Evolutionary conservation across 2,113 vertebrate species (phyloP).

Genomic region (Azemiops feae): DNA sequence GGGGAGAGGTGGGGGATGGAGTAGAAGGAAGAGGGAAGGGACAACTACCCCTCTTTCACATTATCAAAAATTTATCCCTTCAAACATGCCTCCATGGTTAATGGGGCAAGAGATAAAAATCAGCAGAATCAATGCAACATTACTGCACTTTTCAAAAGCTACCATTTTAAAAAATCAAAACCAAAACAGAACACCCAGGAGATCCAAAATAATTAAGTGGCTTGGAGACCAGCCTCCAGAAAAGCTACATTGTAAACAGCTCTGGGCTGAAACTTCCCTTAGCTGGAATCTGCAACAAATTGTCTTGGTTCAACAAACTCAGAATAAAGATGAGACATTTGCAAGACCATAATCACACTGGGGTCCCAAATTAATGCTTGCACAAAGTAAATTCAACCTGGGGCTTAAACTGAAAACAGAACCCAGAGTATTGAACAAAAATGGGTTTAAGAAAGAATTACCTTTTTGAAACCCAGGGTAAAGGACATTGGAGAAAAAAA

Average conservation of each 20-base stretch:
- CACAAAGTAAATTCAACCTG: slow-evolving; percentile 45
- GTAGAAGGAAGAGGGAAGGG: slow-evolving; percentile 43
- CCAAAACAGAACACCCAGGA: slow-evolving; percentile 50
- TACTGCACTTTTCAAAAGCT: slow-evolving; percentile 67
- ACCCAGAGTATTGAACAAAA: not conserved
- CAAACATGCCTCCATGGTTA: slow-evolving; percentile 58
- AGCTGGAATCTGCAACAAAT: not conserved
- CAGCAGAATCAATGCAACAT: slow-evolving; percentile 53
- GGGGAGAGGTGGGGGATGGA: not conserved
- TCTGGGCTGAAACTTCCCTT: not conserved
- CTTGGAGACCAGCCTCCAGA: slow-evolving; percentile 10
- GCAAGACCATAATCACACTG: slow-evolving; percentile 10
- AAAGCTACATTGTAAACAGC: slow-evolving; percentile 21
- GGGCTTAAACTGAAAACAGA: slow-evolving; percentile 37
- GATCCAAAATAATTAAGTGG: slow-evolving; percentile 16
- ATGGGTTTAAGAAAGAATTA: slow-evolving; percentile 55
- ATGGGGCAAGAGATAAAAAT: slow-evolving; percentile 23
- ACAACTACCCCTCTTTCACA: slow-evolving; percentile 56
- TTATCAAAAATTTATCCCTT: slow-evolving; percentile 50
- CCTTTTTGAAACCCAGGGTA: slow-evolving; percentile 52
- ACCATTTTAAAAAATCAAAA: slow-evolving; percentile 54
- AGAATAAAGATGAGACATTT: not conserved
- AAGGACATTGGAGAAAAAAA: slow-evolving; percentile 25
- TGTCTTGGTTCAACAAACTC: not conserved
- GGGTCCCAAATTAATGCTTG: slow-evolving; percentile 28